Evolutionary conservation across 2,797 vertebrate genomes (phyloP), one percentile per base, ranked within the genome.

Genomic region (Eospalax fontanierii): DNA sequence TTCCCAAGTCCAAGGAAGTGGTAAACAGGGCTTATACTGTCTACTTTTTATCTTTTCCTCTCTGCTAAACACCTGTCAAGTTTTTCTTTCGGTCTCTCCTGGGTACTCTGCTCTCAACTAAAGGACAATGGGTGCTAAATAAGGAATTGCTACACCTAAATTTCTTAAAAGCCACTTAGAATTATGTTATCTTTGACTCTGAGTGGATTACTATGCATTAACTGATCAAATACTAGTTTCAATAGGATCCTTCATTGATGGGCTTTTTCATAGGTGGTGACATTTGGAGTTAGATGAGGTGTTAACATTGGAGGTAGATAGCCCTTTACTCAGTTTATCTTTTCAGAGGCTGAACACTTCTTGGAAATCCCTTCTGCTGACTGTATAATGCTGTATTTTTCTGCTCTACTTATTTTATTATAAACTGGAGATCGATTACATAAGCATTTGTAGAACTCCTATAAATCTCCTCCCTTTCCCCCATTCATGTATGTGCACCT

Each of bases 351-450:
- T 50, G 68, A 95, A 91, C 57, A 84, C 16, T 81, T 94, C 79
- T 76, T 91, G 21, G 57, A 91, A 97, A 95, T 94, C 30, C 50
- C 76, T 89, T 91, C 68, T 97, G 96, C 93, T 98, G 86, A 95
- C 95, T 96, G 88, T 91, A 97, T 85, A 98, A 87, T 89, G 57
- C 90, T 95, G 63, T 89, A 89, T 94, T 76, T 98, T 97, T 98
- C 96, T 97, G 97, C 96, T 98, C 97, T 94, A 97, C 96, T 97
- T 98, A 96, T 97, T 98, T 98, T 97, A 98, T 98, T 98, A 97
- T 96, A 95, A 97, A 83, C 96, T 84, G 71, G 97, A 97, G 97
- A 98, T 97, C 97, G 97, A 96, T 97, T 98, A 96, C 86, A 94
- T 91, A 90, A 95, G 73, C 96, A 97, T 97, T 98, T 96, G 96